Conservation (phyloP, 2,113 vertebrate genomes). For the Hassar affinis region DNA sequence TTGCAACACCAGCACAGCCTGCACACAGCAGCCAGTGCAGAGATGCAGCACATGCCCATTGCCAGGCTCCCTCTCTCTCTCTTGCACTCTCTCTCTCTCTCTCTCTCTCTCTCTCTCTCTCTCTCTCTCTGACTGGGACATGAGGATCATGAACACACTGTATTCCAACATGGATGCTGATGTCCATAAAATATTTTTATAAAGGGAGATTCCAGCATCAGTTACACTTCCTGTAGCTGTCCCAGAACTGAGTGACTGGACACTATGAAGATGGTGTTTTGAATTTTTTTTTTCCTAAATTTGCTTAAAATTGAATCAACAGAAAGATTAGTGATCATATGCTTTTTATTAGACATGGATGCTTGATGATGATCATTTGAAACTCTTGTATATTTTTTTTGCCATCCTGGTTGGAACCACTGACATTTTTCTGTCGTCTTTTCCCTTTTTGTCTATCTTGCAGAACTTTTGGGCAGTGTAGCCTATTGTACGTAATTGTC, state of each 20-base stretch:
- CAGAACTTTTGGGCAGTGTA: slow-evolving; percentile 28
- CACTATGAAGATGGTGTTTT: slow-evolving; percentile 43
- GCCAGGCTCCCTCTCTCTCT: neutral
- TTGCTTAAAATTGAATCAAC: slow-evolving; percentile 39
- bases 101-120: neutral
- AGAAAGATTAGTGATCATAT: slow-evolving; percentile 3
- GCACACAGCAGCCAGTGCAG: slow-evolving; percentile 41
- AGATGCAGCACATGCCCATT: slow-evolving; percentile 12
- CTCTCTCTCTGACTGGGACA: neutral
- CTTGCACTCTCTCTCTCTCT: neutral
- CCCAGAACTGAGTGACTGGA: slow-evolving; percentile 35
- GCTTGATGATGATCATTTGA: slow-evolving; percentile 7
- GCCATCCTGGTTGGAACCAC: slow-evolving; percentile 35
- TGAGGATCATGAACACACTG: slow-evolving; percentile 20
- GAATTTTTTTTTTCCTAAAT: slow-evolving; percentile 52
- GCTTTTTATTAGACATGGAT: slow-evolving; percentile 24
- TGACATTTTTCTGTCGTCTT: slow-evolving; percentile 37
- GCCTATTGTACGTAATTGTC: slow-evolving; percentile 69
- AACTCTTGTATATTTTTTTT: slow-evolving; percentile 7
- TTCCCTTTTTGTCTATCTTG: slow-evolving; percentile 34
- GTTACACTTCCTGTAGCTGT: slow-evolving; percentile 36
- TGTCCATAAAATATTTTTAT: slow-evolving; percentile 10
- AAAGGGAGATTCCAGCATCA: slow-evolving; percentile 21
- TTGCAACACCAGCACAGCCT: slow-evolving; percentile 40
- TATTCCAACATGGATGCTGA: slow-evolving; percentile 14